Evolutionary conservation across 2,888 invertebrate species (phyloP).

Genomic region (Mylabris sibirica): DNA sequence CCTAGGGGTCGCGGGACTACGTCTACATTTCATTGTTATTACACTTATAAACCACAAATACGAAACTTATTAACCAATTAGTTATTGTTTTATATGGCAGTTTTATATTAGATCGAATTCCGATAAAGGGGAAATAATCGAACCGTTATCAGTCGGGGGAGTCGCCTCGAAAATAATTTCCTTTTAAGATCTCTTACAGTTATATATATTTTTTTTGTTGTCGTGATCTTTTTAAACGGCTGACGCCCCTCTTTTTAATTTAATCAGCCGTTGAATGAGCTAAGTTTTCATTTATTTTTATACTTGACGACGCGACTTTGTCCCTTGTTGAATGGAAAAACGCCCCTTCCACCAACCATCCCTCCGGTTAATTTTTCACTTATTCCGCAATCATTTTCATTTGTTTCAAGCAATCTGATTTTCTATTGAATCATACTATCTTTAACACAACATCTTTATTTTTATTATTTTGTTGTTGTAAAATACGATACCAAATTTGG

Average conservation of each 20-base stretch:
- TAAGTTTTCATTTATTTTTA: slow-evolving; percentile 57
- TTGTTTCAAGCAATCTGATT: slow-evolving; percentile 15
- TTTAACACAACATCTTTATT: background rate
- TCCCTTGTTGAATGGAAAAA: slow-evolving; percentile 44
- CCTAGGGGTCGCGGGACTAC: slow-evolving; percentile 22
- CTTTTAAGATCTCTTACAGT: slow-evolving; percentile 46
- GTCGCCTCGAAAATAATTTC: slow-evolving; percentile 37
- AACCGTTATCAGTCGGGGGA: background rate
- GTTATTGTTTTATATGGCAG: slow-evolving; percentile 13
- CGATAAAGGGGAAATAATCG: background rate
- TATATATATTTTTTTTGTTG: background rate
- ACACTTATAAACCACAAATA: slow-evolving; percentile 23
- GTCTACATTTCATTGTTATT: slow-evolving; percentile 29
- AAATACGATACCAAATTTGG: slow-evolving; percentile 8
- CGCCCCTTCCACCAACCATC: slow-evolving; percentile 32
- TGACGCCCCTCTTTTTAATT: slow-evolving; percentile 51
- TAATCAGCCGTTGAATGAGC: slow-evolving; percentile 55
- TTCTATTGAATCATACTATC: background rate
- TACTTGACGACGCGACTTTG: slow-evolving; percentile 49
- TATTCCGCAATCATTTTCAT: slow-evolving; percentile 17
- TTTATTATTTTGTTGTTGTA: background rate
- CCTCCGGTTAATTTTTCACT: slow-evolving; percentile 16
- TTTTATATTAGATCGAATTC: background rate
- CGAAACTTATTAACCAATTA: slow-evolving; percentile 19
- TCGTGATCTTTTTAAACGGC: slow-evolving; percentile 42